Evolutionary conservation across 2,113 vertebrate species (phyloP).

Genomic region (Otocyon megalotis): DNA sequence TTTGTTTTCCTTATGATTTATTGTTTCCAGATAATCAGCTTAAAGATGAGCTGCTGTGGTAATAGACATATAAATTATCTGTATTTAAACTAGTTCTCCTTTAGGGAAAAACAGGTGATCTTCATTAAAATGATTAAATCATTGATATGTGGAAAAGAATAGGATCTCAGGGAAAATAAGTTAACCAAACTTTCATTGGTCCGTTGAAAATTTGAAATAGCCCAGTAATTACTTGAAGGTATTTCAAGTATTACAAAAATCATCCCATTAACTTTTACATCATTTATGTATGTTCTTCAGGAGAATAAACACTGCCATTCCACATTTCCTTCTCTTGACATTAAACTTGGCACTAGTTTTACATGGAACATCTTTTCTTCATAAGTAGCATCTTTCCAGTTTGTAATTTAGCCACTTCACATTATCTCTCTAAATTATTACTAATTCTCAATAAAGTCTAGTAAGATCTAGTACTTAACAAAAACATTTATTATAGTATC

Average conservation of each 20-base stretch:
- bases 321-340: neutral
- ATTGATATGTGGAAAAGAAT: neutral
- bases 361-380: neutral
- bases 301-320: neutral
- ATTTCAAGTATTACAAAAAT: neutral
- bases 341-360: neutral
- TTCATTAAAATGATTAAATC: neutral
- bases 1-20: slow-evolving; percentile 14
- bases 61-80: neutral
- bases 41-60: neutral
- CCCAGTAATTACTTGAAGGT: slow-evolving; percentile 19
- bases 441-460: neutral
- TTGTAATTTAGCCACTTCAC: neutral
- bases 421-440: neutral
- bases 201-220: neutral
- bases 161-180: slow-evolving; percentile 27
- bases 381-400: neutral
- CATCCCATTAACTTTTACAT: neutral
- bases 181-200: neutral
- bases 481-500: neutral
- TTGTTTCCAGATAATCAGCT: slow-evolving; percentile 15
- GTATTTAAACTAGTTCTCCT: neutral
- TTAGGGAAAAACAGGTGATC: neutral
- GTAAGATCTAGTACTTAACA: slow-evolving; percentile 16
- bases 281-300: neutral